Conservation (phyloP, 2,113 vertebrate species). For the Ptilonorhynchus violaceus region DNA sequence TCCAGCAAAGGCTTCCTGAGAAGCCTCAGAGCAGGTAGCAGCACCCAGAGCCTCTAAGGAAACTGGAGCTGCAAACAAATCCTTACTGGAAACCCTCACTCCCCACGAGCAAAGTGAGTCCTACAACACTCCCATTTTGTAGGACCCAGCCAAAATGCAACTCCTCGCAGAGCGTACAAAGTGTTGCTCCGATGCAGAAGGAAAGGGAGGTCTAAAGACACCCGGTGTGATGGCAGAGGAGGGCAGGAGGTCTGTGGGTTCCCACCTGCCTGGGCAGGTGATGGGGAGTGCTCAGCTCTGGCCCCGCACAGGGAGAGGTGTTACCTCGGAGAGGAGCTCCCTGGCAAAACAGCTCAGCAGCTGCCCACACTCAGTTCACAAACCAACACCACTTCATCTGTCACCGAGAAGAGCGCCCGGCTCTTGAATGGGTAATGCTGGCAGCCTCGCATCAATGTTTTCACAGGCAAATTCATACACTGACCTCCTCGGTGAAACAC, state of each 20-base stretch:
- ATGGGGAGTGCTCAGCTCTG: not conserved
- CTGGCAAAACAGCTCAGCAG: not conserved
- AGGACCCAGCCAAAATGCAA: not conserved
- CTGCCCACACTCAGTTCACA: not conserved
- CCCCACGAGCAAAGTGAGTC: not conserved
- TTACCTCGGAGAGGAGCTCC: not conserved
- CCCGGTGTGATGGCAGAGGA: fast-evolving
- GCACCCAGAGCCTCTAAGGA: not conserved
- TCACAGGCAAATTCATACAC: slow-evolving; percentile 21
- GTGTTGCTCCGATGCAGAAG: not conserved
- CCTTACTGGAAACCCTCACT: not conserved
- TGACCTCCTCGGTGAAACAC: slow-evolving; percentile 10
- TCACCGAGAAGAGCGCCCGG: not conserved
- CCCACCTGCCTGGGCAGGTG: not conserved
- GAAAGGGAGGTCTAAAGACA: not conserved
- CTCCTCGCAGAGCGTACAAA: not conserved
- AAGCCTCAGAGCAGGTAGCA: not conserved
- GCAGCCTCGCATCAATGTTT: slow-evolving; percentile 13
- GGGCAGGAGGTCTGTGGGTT: not conserved
- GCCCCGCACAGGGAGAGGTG: not conserved
- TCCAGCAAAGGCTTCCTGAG: not conserved
- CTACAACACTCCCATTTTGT: not conserved
- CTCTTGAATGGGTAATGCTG: not conserved
- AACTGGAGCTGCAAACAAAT: not conserved
- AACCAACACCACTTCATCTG: not conserved